These are phyloP conservation scores for Neotoxoptera formosana DNA, from an alignment of 1,140 invertebrate species.

Conservation along the genomic window DNA sequence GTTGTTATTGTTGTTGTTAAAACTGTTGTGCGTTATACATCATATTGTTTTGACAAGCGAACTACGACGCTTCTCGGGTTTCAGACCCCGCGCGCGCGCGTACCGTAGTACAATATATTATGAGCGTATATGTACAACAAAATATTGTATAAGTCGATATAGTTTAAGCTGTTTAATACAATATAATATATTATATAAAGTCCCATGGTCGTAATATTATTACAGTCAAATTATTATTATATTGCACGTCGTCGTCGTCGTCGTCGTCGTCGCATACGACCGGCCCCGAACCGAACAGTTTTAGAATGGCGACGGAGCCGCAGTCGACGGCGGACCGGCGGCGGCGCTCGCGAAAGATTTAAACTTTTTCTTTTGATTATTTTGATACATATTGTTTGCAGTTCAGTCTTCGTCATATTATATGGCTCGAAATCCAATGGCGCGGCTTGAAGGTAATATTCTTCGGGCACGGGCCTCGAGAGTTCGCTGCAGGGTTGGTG, in stretches of 20 bases:
- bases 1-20: background rate
- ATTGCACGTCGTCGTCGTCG: too few species aligned
- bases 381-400: background rate
- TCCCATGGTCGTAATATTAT: too few species aligned
- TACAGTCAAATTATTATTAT: too few species aligned
- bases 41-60: constrained; percentile 25
- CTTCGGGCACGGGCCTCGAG: too few species aligned
- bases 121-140: background rate
- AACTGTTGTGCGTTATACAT: background rate
- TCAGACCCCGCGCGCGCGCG: background rate
- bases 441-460: background rate
- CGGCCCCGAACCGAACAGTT: background rate
- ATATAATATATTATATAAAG: too few species aligned
- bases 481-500: too few species aligned
- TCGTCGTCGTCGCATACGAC: too few species aligned
- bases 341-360: background rate
- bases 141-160: background rate
- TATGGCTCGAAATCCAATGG: background rate
- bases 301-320: background rate
- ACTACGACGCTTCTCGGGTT: constrained; percentile 42
- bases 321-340: background rate
- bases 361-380: too few species aligned
- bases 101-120: too few species aligned
- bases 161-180: too few species aligned
- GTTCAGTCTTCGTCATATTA: too few species aligned